phyloP scores from a whole-genome alignment of 2,113 vertebrate species.

The Caranx melampygus region DNA sequence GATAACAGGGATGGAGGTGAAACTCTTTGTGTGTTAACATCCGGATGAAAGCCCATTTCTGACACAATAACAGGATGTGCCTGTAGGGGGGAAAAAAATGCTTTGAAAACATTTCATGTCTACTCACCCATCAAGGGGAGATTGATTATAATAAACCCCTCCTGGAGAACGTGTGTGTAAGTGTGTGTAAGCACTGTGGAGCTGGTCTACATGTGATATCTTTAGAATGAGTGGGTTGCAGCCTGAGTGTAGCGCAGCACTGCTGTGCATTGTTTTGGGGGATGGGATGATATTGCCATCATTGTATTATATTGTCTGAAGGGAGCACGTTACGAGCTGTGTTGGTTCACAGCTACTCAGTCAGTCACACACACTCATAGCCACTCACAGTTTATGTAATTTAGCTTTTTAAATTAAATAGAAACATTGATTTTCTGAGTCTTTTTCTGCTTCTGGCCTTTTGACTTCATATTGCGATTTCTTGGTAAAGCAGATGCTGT shows the following conservation, averaged over 20 bases:
- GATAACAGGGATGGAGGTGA: constrained; percentile 21
- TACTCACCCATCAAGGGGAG: constrained; percentile 37
- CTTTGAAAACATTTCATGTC: constrained; percentile 57
- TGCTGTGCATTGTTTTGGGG: constrained; percentile 73
- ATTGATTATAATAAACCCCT: constrained; percentile 65
- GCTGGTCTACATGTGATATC: constrained; percentile 79
- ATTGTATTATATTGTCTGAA: constrained; percentile 63
- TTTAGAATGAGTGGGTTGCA: constrained; percentile 84
- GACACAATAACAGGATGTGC: constrained; percentile 34
- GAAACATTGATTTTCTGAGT: not conserved
- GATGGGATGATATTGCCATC: constrained; percentile 67
- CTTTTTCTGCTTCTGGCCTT: not conserved
- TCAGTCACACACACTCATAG: not conserved
- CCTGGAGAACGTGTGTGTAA: constrained; percentile 28
- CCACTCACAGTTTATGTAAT: not conserved
- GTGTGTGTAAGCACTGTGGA: constrained; percentile 50
- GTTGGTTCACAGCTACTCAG: constrained; percentile 14
- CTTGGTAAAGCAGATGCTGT: not conserved
- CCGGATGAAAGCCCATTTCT: constrained; percentile 29
- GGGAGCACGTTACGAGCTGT: constrained; percentile 38
- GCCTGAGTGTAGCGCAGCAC: constrained; percentile 65
- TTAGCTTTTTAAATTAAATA: constrained; percentile 8
- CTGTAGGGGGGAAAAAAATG: not conserved
- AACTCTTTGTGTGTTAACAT: constrained; percentile 21
- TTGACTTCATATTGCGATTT: not conserved